Conservation (phyloP, 2,113 vertebrate species). For the Oncorhynchus mykiss region DNA sequence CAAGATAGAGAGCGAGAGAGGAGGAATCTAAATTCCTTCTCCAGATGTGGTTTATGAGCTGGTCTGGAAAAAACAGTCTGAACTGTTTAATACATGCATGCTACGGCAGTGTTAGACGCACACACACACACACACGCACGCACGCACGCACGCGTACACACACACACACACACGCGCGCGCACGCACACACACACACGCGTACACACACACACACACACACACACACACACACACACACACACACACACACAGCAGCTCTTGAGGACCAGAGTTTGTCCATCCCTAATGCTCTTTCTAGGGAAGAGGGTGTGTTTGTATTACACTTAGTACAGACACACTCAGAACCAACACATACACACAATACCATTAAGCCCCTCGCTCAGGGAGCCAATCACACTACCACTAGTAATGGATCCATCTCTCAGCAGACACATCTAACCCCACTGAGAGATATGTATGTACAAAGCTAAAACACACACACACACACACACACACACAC, state of each 20-base stretch:
- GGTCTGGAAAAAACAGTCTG: slow-evolving; percentile 70
- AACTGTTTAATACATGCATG: slow-evolving; percentile 67
- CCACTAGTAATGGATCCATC: too few species aligned
- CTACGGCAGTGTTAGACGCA: slow-evolving; percentile 26
- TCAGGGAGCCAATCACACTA: too few species aligned
- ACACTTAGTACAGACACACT: not conserved
- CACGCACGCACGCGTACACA: slow-evolving; percentile 37
- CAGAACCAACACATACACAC: not conserved
- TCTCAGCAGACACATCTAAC: slow-evolving; percentile 6
- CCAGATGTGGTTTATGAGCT: slow-evolving; percentile 78
- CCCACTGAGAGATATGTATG: not conserved
- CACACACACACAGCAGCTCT: slow-evolving; percentile 25
- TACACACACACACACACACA: not conserved
- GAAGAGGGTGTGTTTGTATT: slow-evolving; percentile 11
- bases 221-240: slow-evolving; percentile 39
- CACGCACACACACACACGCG: slow-evolving; percentile 19
- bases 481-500: slow-evolving; percentile 13
- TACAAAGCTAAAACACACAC: not conserved
- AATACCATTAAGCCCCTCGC: slow-evolving; percentile 5
- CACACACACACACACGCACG: not conserved
- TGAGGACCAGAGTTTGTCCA: slow-evolving; percentile 24
- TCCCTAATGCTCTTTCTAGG: slow-evolving; percentile 33
- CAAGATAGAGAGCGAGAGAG: not conserved
- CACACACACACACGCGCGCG: slow-evolving; percentile 2
- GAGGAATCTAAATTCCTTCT: slow-evolving; percentile 74